These are phyloP conservation scores for Bubo bubo DNA, from an alignment of 2,113 vertebrate genomes.

Conservation along the genomic window DNA sequence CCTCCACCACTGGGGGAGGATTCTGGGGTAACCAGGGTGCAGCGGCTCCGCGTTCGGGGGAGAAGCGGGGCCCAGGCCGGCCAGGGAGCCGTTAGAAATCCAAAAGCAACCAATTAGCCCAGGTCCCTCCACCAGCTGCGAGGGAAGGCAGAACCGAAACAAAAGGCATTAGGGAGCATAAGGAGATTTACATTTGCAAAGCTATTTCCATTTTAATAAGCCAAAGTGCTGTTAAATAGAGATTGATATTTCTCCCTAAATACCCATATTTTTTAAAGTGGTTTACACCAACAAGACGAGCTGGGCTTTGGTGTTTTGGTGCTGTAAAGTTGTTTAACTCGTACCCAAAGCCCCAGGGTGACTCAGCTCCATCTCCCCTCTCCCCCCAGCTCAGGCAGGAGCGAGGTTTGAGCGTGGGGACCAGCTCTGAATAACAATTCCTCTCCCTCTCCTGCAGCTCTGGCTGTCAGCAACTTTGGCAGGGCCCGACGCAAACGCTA, in stretches of 20 bases:
- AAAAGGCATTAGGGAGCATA: slow-evolving; percentile 53
- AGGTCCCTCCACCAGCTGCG: not conserved
- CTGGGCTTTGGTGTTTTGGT: not conserved
- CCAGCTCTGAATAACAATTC: slow-evolving; percentile 13
- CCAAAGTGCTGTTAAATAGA: slow-evolving; percentile 55
- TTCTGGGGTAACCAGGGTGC: not conserved
- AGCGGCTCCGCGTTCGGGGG: rapidly evolving
- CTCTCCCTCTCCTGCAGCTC: not conserved
- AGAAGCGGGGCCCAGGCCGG: not conserved
- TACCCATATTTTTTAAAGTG: slow-evolving; percentile 3
- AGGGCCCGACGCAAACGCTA: not conserved
- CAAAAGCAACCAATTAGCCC: not conserved
- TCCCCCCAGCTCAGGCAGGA: not conserved
- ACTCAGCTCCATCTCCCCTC: not conserved
- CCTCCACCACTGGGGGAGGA: not conserved
- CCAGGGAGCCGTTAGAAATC: not conserved
- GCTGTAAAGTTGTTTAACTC: not conserved
- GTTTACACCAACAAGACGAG: not conserved
- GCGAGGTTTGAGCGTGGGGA: not conserved
- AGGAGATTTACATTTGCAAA: slow-evolving; percentile 58
- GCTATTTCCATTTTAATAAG: slow-evolving; percentile 60
- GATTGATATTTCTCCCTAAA: slow-evolving; percentile 58
- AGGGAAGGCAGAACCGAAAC: not conserved
- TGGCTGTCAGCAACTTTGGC: not conserved
- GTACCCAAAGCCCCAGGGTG: not conserved